phyloP scores from a whole-genome alignment of 2,797 vertebrate species.

The Melanotaenia boesemani region DNA sequence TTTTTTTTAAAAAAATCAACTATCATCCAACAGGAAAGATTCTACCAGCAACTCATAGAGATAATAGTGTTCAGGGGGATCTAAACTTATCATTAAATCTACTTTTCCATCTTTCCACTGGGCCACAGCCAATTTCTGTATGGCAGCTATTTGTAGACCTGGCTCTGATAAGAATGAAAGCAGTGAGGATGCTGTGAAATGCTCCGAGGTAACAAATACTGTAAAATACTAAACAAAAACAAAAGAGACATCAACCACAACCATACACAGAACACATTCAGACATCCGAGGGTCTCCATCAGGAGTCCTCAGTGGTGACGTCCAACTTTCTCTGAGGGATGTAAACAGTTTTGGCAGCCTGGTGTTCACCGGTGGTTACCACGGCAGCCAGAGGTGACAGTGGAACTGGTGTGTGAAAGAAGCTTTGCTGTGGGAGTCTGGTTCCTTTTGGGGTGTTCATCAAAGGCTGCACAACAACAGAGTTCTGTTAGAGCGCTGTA shows the following conservation, averaged over 20 bases:
- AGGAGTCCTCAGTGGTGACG: slow-evolving; percentile 84
- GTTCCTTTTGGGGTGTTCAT: slow-evolving; percentile 86
- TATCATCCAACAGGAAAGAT: not conserved
- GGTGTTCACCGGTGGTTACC: slow-evolving; percentile 66
- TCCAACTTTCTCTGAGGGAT: slow-evolving; percentile 93
- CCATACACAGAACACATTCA: not conserved
- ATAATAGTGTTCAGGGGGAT: slow-evolving; percentile 37
- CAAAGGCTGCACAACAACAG: slow-evolving; percentile 77
- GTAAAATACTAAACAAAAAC: slow-evolving; percentile 15
- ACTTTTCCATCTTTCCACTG: slow-evolving; percentile 1
- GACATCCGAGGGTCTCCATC: not conserved
- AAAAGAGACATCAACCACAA: not conserved
- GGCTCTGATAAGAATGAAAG: slow-evolving; percentile 20
- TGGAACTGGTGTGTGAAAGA: slow-evolving; percentile 89
- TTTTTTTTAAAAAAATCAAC: too few relatives aligned
- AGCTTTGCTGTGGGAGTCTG: slow-evolving; percentile 84
- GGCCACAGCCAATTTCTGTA: slow-evolving; percentile 22
- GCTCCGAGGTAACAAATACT: slow-evolving; percentile 44
- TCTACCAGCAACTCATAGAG: not conserved
- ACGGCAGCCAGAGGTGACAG: slow-evolving; percentile 74
- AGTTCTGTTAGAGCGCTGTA: not conserved
- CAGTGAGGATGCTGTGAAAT: slow-evolving; percentile 34
- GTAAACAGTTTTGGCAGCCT: slow-evolving; percentile 77
- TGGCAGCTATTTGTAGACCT: slow-evolving; percentile 40
- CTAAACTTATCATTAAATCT: slow-evolving; percentile 15